Evolutionary conservation across 2,797 vertebrate species (phyloP).

Genomic region (Alca torda): DNA sequence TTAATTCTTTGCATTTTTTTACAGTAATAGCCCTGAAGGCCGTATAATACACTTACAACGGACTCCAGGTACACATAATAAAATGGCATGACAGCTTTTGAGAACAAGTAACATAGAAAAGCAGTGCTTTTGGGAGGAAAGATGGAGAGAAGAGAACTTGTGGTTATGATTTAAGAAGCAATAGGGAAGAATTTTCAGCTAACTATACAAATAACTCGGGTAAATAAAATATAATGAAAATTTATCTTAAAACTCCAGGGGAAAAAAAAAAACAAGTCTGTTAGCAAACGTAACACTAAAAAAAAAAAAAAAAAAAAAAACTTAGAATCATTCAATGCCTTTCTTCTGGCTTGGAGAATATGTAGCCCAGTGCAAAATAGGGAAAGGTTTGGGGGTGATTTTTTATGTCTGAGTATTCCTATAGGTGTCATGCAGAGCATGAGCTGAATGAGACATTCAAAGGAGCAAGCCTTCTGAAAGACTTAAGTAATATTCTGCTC

Average conservation of each 20-base stretch:
- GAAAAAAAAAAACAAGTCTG: rapidly evolving
- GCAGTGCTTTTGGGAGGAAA: background rate
- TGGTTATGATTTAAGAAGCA: background rate
- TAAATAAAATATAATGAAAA: background rate
- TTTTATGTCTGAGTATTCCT: background rate
- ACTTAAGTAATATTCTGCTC: background rate
- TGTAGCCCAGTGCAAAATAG: background rate
- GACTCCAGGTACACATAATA: background rate
- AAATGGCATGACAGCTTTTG: background rate
- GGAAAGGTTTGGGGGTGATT: rapidly evolving
- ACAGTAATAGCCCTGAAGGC: background rate
- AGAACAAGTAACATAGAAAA: background rate
- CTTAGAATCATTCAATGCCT: background rate
- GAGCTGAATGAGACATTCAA: background rate
- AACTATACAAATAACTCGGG: background rate
- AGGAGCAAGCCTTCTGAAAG: background rate
- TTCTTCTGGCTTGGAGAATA: background rate
- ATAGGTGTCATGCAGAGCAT: background rate
- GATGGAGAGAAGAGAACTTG: background rate
- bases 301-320: background rate
- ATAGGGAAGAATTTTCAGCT: background rate
- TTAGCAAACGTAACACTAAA: background rate
- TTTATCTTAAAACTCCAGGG: background rate
- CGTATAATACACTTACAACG: background rate
- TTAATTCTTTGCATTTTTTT: background rate